These are phyloP conservation scores for Macrobrachium rosenbergii DNA, from an alignment of 1,140 invertebrate species.

Conservation along the genomic window DNA sequence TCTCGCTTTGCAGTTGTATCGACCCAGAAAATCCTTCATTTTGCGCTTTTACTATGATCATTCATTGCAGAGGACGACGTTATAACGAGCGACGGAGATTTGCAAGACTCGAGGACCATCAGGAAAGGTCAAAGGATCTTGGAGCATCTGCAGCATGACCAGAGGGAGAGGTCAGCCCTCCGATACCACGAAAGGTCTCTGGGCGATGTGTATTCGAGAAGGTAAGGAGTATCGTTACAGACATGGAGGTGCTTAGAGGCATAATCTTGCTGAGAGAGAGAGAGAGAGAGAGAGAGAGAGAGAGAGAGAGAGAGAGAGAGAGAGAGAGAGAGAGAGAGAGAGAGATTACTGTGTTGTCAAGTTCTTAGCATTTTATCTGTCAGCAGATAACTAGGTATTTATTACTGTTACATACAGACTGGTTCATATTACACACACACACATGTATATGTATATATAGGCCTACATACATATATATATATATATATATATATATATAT, in stretches of 20 bases:
- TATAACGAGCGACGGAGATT: slow-evolving; percentile 15
- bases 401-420: no score
- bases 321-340: slow-evolving; percentile 12
- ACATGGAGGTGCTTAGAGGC: neutral
- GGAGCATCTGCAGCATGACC: slow-evolving; percentile 16
- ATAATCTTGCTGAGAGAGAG: neutral
- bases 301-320: slow-evolving; percentile 18
- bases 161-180: neutral
- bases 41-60: neutral
- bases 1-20: no score
- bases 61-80: neutral
- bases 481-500: no score
- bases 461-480: no score
- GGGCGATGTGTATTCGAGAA: slow-evolving; percentile 17
- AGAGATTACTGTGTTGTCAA: neutral
- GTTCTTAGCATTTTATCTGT: no score
- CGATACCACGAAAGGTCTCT: slow-evolving; percentile 3
- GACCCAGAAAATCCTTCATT: no score
- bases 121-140: neutral
- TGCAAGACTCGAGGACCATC: neutral
- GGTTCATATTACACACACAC: no score
- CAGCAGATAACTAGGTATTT: no score
- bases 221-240: neutral
- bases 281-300: slow-evolving; percentile 17
- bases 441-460: no score